phyloP scores from a whole-genome alignment of 64 coral and sea anemone species.

The Actinia equina region DNA sequence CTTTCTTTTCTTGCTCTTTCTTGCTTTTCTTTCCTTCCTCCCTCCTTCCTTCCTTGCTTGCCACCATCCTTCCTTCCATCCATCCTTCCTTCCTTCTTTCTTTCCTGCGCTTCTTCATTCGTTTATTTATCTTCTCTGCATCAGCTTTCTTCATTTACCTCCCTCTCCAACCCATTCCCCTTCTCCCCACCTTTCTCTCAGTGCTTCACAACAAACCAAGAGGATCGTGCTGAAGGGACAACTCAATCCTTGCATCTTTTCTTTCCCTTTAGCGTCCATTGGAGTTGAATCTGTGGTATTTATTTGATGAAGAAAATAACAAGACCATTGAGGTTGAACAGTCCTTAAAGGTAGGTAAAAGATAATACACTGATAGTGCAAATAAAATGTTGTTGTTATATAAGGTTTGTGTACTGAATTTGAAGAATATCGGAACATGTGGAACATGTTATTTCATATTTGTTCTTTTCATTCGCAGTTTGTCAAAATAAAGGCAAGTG shows the following conservation, averaged over 20 bases:
- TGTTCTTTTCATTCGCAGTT: too few species aligned
- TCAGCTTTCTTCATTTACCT: too few species aligned
- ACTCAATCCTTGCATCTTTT: not conserved
- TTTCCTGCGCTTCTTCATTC: not conserved
- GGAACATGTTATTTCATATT: too few species aligned
- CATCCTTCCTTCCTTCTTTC: not conserved
- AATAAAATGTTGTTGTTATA: too few species aligned
- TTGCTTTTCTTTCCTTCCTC: not conserved
- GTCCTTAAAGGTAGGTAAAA: constrained; percentile 21
- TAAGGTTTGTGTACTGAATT: too few species aligned
- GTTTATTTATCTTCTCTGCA: too few species aligned
- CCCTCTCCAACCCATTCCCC: not conserved
- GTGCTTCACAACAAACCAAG: too few species aligned
- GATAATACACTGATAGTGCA: too few species aligned
- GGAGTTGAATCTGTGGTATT: not conserved
- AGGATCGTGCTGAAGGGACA: not conserved
- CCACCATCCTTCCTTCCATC: not conserved
- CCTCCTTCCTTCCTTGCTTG: not conserved
- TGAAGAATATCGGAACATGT: too few species aligned
- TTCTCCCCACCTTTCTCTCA: not conserved
- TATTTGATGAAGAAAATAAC: constrained; percentile 30
- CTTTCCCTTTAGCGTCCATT: not conserved
- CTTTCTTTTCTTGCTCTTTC: too few species aligned
- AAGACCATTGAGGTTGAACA: constrained; percentile 7
- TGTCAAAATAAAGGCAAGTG: too few species aligned